These are phyloP conservation scores for Eupithecia tripunctaria DNA, from an alignment of 2,888 invertebrate species.

Conservation along the genomic window DNA sequence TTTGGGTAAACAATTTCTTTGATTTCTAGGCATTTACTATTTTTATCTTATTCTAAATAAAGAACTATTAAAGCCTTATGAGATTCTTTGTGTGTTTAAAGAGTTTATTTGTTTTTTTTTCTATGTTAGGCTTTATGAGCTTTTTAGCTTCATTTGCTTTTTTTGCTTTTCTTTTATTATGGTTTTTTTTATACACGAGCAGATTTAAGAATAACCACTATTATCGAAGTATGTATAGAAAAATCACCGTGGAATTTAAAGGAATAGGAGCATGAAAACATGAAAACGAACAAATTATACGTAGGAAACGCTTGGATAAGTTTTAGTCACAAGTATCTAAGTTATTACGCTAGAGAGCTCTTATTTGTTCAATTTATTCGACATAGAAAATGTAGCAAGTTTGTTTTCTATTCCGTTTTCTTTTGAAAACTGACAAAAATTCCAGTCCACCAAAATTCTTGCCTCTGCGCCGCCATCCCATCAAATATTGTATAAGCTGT, in stretches of 20 bases:
- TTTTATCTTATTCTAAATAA: not conserved
- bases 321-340: not conserved
- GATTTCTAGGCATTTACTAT: not conserved
- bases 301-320: not conserved
- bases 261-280: not conserved
- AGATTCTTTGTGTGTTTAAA: not conserved
- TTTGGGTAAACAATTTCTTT: no score
- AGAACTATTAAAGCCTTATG: not conserved
- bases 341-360: not conserved
- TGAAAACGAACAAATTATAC: not conserved
- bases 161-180: no score
- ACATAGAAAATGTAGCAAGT: not conserved
- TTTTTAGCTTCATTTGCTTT: not conserved
- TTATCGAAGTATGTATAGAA: not conserved
- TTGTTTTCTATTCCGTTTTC: not conserved
- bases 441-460: not conserved
- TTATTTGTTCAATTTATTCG: not conserved
- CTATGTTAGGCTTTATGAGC: not conserved
- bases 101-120: not conserved
- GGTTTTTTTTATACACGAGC: no score
- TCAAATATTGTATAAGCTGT: not conserved
- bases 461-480: not conserved
- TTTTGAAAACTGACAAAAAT: not conserved
- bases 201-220: no score
- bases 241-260: not conserved